These are phyloP conservation scores for Drosophila stalkeri DNA, from an alignment of 2,888 invertebrate species.

Conservation along the genomic window DNA sequence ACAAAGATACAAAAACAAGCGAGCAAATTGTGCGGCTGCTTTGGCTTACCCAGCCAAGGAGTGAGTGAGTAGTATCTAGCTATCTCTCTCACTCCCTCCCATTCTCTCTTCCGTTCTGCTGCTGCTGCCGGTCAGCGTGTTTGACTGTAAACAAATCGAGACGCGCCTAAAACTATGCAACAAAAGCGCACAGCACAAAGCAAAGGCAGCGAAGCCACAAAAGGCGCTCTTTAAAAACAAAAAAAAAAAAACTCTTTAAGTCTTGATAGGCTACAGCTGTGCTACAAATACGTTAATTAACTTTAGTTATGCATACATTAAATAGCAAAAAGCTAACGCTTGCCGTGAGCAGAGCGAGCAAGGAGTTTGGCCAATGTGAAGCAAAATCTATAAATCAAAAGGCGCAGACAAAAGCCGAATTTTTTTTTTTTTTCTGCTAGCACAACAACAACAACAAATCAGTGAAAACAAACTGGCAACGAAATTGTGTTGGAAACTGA, in stretches of 20 bases:
- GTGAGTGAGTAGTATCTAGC: no score
- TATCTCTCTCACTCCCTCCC: neutral
- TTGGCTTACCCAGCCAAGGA: slow-evolving; percentile 12
- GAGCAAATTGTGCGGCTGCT: slow-evolving; percentile 72
- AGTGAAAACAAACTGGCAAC: slow-evolving; percentile 46
- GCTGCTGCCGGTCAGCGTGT: slow-evolving; percentile 37
- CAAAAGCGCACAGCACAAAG: slow-evolving; percentile 35
- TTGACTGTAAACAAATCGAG: slow-evolving; percentile 66
- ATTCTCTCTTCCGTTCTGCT: slow-evolving; percentile 11
- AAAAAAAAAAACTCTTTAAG: slow-evolving; percentile 20
- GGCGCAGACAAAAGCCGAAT: slow-evolving; percentile 58
- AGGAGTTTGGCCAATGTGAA: no score
- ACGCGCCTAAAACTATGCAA: slow-evolving; percentile 66
- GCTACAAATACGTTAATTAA: neutral
- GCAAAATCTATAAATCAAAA: slow-evolving; percentile 72
- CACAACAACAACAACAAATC: slow-evolving; percentile 52
- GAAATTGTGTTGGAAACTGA: slow-evolving; percentile 46
- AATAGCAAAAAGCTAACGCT: no score
- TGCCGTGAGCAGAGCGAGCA: no score
- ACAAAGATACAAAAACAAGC: slow-evolving; percentile 65
- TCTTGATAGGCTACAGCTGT: neutral
- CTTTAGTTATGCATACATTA: neutral
- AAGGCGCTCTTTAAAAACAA: neutral
- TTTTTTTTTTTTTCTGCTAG: slow-evolving; percentile 43
- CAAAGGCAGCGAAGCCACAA: neutral